Conservation (phyloP, 2,888 invertebrate species). For the Phrixothrix hirtus region DNA sequence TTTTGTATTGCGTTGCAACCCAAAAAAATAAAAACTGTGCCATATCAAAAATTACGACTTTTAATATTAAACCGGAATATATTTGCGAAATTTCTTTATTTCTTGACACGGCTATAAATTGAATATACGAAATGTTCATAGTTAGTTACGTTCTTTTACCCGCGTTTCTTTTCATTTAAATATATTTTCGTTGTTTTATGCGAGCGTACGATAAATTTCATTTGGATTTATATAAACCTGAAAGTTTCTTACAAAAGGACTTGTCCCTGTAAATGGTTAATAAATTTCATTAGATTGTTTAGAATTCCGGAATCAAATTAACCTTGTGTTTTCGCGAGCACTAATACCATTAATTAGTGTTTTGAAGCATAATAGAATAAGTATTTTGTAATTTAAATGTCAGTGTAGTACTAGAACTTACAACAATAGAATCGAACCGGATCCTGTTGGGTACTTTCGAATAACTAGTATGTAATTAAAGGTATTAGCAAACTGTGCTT, state of each 20-base stretch:
- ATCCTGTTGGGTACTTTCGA: too few relatives aligned
- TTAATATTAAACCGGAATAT: conserved; percentile 16
- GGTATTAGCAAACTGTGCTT: too few relatives aligned
- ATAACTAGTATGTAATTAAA: too few relatives aligned
- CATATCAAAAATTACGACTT: conserved; percentile 30
- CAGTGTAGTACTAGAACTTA: too few relatives aligned
- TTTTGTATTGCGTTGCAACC: conserved; percentile 10
- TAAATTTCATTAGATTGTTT: not conserved
- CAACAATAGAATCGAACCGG: too few relatives aligned
- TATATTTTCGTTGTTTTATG: not conserved
- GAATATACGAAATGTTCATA: not conserved
- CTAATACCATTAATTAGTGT: too few relatives aligned
- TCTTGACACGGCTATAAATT: conserved; percentile 3
- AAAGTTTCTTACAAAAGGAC: not conserved
- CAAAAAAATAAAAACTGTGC: conserved; percentile 23
- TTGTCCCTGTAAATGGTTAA: not conserved
- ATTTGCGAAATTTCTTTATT: conserved; percentile 7
- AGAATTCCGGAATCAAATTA: not conserved
- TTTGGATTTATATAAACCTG: not conserved
- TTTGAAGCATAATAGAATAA: too few relatives aligned
- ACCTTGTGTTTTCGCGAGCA: not conserved
- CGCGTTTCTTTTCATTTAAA: not conserved
- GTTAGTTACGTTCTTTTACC: not conserved
- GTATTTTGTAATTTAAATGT: too few relatives aligned
- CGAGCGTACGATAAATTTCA: not conserved